A percentile compares a stretch with the other conserved stretches of the same genome.
Conservation (phyloP, 1,140 invertebrate species). For the Euschistus heros region DNA sequence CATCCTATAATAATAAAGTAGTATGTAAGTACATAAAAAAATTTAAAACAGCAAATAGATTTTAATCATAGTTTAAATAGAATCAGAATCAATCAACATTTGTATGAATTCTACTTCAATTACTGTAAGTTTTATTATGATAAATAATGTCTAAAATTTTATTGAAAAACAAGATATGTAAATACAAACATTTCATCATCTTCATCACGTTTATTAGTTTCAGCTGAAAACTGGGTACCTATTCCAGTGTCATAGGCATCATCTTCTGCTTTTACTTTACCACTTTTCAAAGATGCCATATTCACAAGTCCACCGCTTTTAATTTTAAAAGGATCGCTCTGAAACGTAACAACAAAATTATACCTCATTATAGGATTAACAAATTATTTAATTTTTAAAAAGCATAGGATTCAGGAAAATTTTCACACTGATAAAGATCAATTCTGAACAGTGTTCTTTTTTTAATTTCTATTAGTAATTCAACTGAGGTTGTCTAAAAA, state of each 20-base stretch:
- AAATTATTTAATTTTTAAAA: not conserved
- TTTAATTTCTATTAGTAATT: too few relatives aligned
- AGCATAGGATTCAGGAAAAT: not conserved
- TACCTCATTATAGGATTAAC: not conserved
- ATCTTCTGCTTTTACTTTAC: conserved; percentile 58
- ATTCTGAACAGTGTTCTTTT: too few relatives aligned
- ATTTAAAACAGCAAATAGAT: not conserved
- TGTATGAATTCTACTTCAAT: not conserved
- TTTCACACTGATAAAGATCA: not conserved
- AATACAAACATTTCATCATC: conserved; percentile 85
- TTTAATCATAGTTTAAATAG: not conserved
- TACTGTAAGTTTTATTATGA: too few relatives aligned
- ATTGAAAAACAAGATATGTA: not conserved
- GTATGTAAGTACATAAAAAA: not conserved
- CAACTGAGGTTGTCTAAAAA: too few relatives aligned
- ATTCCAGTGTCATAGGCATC: conserved; percentile 84
- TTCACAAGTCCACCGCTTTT: conserved; percentile 84
- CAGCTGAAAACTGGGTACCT: conserved; percentile 93
- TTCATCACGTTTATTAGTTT: conserved; percentile 95
- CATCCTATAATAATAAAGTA: conserved; percentile 49
- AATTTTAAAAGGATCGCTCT: conserved; percentile 66
- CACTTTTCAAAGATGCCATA: conserved; percentile 73
- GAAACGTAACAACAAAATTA: conserved; percentile 28
- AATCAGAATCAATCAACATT: not conserved
- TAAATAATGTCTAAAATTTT: not conserved